Percentiles rank a stretch among this genome's conserved stretches.
Conservation (phyloP, 2,797 vertebrate species). For the Neomorphus geoffroyi region DNA sequence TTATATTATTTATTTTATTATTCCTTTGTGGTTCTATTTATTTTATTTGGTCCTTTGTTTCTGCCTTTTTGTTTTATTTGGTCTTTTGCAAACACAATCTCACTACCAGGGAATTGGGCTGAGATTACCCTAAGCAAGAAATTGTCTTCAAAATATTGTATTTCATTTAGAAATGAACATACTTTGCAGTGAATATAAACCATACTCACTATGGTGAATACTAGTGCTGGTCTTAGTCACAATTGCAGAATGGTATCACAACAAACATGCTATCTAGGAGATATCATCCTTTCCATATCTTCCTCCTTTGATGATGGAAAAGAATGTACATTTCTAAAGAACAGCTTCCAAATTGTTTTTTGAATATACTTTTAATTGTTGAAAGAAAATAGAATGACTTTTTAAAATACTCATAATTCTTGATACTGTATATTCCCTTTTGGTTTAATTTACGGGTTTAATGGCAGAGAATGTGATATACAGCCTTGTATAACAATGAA, state of each 20-base stretch:
- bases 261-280: background rate
- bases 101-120: background rate
- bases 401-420: background rate
- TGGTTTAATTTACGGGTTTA: background rate
- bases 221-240: background rate
- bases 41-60: background rate
- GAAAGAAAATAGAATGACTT: background rate
- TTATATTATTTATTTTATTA: constrained; percentile 16
- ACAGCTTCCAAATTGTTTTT: background rate
- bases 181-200: too few relatives aligned
- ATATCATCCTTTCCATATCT: background rate
- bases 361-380: background rate
- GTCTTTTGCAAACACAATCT: background rate
- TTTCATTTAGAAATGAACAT: background rate
- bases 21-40: background rate
- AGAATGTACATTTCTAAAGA: background rate
- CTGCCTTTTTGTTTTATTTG: background rate
- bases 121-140: background rate
- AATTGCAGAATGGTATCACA: background rate
- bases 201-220: background rate
- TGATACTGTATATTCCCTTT: background rate
- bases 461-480: background rate
- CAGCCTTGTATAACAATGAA: background rate
- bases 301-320: background rate
- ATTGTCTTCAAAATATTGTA: background rate